Evolutionary conservation across 2,113 vertebrate genomes (phyloP), one percentile per base, ranked within the genome.

Genomic region (Leucosticte australis): DNA sequence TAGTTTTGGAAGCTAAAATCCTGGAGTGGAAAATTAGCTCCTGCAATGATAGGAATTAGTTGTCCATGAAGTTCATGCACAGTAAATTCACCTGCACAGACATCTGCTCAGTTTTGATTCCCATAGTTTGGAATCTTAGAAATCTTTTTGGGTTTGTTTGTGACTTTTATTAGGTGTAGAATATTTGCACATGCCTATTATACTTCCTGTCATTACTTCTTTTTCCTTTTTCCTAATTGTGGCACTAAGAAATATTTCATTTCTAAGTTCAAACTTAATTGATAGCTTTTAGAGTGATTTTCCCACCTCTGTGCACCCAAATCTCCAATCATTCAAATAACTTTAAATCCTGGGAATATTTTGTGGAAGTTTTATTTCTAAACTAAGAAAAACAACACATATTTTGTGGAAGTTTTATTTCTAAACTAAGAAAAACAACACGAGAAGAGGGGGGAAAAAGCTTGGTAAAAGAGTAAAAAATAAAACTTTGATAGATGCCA

Each of bases 401-500:
- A 77, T 79, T 83, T 46, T 53, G 6, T 13, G 17, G n/a, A n/a
- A n/a, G n/a, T n/a, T n/a, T 39, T 39, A 39, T 39, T 39, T 39
- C 39, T 39, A 39, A 39, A 39, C 39, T 39, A 67, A 71, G 2
- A 17, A 77, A 35, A 59, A 20, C 5, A 42, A 12, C 7, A 19
- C 0, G 2, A 31, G 8, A 47, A 27, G 15, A 2, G 2, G 0
- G 4, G 4, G 10, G 8, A 5, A 13, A 22, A 6, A 63, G 2
- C 10, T 59, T 47, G 64, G 11, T 26, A n/a, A 50, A 68, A 11
- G 10, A 31, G 23, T 39, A 33, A 41, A 57, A 86, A 56, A 13
- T 6, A 67, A 59, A 83, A 3, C 14, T 42, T 46, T 35, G 13
- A n/a, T 35, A 11, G 17, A 42, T 89, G 7, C 42, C 47, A 73